Conservation (phyloP, 2,888 invertebrate genomes). For the Thera obeliscata region DNA sequence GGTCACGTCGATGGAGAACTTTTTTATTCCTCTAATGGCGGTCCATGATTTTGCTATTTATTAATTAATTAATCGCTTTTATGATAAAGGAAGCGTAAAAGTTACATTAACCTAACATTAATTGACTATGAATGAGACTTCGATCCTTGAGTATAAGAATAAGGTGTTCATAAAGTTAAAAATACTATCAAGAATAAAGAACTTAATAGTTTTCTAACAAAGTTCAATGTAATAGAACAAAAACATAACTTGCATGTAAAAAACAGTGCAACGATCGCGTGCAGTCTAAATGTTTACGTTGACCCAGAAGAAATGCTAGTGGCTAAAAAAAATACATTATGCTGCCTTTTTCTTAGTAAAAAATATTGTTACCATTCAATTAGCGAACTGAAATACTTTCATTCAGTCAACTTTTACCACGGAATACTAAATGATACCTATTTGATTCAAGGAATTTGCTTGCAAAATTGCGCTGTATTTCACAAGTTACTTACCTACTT, state of each 20-base stretch:
- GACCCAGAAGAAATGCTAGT: slow-evolving; percentile 15
- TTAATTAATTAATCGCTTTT: slow-evolving; percentile 8
- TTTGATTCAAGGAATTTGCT: neutral
- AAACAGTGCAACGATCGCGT: slow-evolving; percentile 52
- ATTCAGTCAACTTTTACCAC: neutral
- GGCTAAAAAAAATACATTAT: slow-evolving; percentile 10
- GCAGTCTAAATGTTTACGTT: slow-evolving; percentile 42
- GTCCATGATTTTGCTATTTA: slow-evolving; percentile 32
- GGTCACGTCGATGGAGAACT: slow-evolving; percentile 29
- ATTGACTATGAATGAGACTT: neutral
- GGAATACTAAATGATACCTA: neutral
- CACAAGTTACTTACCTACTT: neutral
- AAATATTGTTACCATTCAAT: slow-evolving; percentile 13
- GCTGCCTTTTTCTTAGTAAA: slow-evolving; percentile 3
- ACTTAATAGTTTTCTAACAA: slow-evolving; percentile 17
- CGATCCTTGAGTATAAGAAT: slow-evolving; percentile 20
- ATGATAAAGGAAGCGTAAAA: neutral
- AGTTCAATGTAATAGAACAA: slow-evolving; percentile 22
- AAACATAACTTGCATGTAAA: slow-evolving; percentile 31
- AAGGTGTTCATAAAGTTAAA: slow-evolving; percentile 15
- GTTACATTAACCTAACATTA: too few species aligned
- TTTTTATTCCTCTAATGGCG: slow-evolving; percentile 39
- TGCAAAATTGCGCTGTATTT: neutral
- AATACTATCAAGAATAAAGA: slow-evolving; percentile 10
- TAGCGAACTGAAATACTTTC: slow-evolving; percentile 6